Conservation (phyloP, 2,113 vertebrate genomes). For the Hippopotamus amphibius region DNA sequence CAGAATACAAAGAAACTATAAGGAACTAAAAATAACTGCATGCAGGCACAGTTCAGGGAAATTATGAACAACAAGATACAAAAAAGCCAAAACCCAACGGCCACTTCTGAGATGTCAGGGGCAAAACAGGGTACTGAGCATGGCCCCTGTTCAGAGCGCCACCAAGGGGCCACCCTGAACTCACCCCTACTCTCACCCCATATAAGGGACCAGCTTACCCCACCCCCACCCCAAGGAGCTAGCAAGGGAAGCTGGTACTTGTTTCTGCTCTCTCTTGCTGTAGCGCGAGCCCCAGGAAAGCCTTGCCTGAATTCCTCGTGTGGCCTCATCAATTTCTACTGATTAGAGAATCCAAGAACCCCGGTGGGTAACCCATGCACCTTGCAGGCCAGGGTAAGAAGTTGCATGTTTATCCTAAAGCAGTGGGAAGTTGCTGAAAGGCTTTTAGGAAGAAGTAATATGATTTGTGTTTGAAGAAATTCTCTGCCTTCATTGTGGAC, state of each 20-base stretch:
- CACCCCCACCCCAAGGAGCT: rapidly evolving
- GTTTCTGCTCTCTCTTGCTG: not conserved
- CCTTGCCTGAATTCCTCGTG: too few relatives aligned
- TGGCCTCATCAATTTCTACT: too few relatives aligned
- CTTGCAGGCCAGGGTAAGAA: too few relatives aligned
- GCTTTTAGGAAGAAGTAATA: not conserved
- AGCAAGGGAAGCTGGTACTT: not conserved
- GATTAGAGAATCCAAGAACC: too few relatives aligned
- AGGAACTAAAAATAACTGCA: not conserved
- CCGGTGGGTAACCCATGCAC: not conserved
- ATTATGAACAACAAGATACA: not conserved
- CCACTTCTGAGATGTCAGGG: not conserved
- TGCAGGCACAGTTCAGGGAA: not conserved
- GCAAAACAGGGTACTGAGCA: not conserved
- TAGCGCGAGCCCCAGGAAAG: not conserved
- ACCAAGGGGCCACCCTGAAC: not conserved
- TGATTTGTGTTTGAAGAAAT: not conserved
- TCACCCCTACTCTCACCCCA: not conserved
- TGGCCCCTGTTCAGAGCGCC: rapidly evolving
- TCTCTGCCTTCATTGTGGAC: not conserved
- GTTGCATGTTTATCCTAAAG: not conserved
- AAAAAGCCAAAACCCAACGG: not conserved
- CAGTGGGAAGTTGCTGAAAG: not conserved
- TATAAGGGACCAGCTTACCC: not conserved
- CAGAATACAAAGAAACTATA: not conserved